Conservation (phyloP, 2,113 vertebrate genomes). For the Zosterops hypoxanthus region DNA sequence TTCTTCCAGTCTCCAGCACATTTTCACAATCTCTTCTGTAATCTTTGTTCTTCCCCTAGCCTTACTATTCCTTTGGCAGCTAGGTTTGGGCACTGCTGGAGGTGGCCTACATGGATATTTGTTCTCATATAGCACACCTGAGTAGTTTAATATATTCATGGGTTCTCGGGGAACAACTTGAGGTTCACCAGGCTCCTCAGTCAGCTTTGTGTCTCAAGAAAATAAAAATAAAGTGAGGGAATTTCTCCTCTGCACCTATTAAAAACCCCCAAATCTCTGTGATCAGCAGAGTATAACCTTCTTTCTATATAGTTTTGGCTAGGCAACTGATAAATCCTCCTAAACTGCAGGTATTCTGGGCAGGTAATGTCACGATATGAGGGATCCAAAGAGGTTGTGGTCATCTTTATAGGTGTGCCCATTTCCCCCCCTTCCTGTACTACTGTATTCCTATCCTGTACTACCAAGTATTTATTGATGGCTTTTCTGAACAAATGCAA, state of each 20-base stretch:
- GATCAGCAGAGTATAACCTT: not conserved
- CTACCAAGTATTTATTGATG: not conserved
- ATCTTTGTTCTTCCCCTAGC: not conserved
- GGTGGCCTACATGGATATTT: not conserved
- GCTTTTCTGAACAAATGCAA: not conserved
- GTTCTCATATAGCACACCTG: not conserved
- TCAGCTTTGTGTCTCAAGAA: not conserved
- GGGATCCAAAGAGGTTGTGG: not conserved
- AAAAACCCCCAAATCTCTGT: not conserved
- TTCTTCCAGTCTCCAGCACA: no score
- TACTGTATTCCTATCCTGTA: not conserved
- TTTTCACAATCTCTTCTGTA: not conserved
- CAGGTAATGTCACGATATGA: not conserved
- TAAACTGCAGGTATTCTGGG: not conserved
- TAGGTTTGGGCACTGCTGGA: not conserved
- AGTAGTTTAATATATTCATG: not conserved
- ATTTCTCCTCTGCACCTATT: not conserved
- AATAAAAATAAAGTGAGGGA: not conserved
- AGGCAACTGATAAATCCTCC: not conserved
- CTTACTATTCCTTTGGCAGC: not conserved
- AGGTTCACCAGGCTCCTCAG: not conserved
- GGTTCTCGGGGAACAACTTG: not conserved
- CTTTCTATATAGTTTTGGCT: fast-evolving
- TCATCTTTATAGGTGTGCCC: not conserved
- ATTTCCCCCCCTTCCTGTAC: fast-evolving